These are phyloP conservation scores for Scrobipalpa costella DNA, from an alignment of 2,888 invertebrate species.

Conservation along the genomic window DNA sequence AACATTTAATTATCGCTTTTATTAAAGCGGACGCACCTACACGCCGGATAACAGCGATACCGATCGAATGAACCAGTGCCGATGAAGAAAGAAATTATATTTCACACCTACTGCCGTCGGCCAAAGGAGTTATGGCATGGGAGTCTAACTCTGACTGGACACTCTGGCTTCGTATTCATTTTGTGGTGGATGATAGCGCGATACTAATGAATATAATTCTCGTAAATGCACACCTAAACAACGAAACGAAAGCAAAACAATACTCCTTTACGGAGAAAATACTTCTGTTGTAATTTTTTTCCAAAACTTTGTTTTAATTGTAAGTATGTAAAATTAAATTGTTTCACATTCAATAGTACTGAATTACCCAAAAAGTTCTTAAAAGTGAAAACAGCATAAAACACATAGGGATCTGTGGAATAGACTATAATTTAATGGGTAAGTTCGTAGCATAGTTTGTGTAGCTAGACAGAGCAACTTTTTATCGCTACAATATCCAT, in stretches of 20 bases:
- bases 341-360: too few relatives aligned
- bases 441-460: too few relatives aligned
- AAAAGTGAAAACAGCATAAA: too few relatives aligned
- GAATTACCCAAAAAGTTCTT: too few relatives aligned
- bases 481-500: constrained; percentile 9
- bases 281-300: too few relatives aligned
- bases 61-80: constrained; percentile 56
- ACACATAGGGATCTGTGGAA: too few relatives aligned
- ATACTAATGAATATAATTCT: neutral
- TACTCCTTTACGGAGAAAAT: too few relatives aligned
- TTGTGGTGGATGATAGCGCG: neutral
- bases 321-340: too few relatives aligned
- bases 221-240: too few relatives aligned
- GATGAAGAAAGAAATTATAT: constrained; percentile 61
- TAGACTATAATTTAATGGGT: too few relatives aligned
- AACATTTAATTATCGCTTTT: constrained; percentile 80
- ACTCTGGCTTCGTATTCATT: neutral
- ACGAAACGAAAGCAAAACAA: too few relatives aligned
- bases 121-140: constrained; percentile 24
- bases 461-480: neutral
- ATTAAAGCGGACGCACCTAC: constrained; percentile 72
- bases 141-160: neutral
- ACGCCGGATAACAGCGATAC: constrained; percentile 56
- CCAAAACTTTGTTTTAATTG: too few relatives aligned
- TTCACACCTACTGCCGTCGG: constrained; percentile 64